phyloP scores from a whole-genome alignment of 2,797 vertebrate genomes.

The Pseudochirops corinnae region DNA sequence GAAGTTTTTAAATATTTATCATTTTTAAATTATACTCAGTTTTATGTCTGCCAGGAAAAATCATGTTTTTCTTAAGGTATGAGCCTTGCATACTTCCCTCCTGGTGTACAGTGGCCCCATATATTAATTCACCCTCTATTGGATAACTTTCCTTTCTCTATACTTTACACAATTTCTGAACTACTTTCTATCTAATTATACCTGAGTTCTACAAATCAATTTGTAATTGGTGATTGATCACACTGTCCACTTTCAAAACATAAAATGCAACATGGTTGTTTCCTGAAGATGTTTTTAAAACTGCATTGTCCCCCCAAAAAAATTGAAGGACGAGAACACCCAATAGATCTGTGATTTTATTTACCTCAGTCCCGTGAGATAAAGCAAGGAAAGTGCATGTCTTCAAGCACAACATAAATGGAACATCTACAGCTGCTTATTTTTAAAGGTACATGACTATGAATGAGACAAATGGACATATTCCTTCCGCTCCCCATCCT shows the following conservation, averaged over 20 bases:
- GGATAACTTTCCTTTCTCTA: constrained; percentile 52
- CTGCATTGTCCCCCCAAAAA: not conserved
- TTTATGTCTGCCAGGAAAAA: constrained; percentile 24
- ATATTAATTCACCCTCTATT: constrained; percentile 13
- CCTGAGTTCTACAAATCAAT: constrained; percentile 9
- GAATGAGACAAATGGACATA: not conserved
- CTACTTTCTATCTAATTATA: constrained; percentile 24
- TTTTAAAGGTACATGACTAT: not conserved
- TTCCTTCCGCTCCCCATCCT: not conserved
- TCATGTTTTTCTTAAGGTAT: not conserved
- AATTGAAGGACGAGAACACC: not conserved
- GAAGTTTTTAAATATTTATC: constrained; percentile 11
- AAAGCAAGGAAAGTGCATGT: not conserved
- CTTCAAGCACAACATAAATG: not conserved
- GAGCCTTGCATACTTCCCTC: constrained; percentile 12
- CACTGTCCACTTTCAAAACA: not conserved
- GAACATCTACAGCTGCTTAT: not conserved
- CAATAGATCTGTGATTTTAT: not conserved
- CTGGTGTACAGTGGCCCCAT: not conserved
- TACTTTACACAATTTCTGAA: constrained; percentile 26
- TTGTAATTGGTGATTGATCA: constrained; percentile 21
- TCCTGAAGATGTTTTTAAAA: not conserved
- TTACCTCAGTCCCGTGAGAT: not conserved
- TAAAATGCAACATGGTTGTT: not conserved
- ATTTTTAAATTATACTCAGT: constrained; percentile 30